Conservation (phyloP, 2,888 invertebrate genomes). For the Seira musarum region DNA sequence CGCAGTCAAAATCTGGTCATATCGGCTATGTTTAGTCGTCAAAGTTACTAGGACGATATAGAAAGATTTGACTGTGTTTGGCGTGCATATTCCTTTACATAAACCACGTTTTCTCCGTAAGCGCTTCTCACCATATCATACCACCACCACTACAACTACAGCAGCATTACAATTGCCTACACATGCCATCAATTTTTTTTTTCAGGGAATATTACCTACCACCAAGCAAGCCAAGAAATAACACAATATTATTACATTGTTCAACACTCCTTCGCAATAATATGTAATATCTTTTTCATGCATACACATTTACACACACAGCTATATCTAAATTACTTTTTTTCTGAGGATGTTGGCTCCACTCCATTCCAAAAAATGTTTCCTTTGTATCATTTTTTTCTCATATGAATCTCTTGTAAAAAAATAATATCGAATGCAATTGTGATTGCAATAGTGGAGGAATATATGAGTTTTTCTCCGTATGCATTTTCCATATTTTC, state of each 20-base stretch:
- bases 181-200: neutral
- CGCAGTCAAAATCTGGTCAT: neutral
- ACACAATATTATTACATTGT: constrained; percentile 27
- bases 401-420: neutral
- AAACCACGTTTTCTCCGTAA: neutral
- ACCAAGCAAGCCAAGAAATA: constrained; percentile 42
- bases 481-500: neutral
- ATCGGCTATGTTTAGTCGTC: neutral
- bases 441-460: too few species aligned
- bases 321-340: neutral
- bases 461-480: neutral
- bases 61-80: neutral
- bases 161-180: too few species aligned
- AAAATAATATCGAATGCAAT: neutral
- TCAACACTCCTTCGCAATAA: neutral
- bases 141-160: constrained; percentile 15
- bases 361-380: neutral
- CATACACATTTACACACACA: neutral
- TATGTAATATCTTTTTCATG: neutral
- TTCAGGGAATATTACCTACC: neutral
- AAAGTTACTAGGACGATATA: neutral
- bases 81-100: neutral
- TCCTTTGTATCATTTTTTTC: neutral
- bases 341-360: neutral
- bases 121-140: neutral